Evolutionary conservation across 2,888 invertebrate genomes (phyloP), one percentile per base, ranked within the genome.

Genomic region (Tortrix viridana): DNA sequence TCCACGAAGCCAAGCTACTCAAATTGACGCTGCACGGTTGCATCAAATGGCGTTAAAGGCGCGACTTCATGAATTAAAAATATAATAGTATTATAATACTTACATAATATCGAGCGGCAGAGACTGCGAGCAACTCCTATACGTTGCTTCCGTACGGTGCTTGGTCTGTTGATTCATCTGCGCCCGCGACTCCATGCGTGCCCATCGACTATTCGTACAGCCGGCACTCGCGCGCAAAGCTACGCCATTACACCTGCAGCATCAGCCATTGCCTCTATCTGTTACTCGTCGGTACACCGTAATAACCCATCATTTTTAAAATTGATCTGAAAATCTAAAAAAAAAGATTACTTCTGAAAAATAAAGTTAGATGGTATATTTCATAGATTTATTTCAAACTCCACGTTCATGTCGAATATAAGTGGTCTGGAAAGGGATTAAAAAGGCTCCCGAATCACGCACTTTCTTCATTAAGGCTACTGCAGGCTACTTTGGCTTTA

Each of bases 61-160:
- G 12, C 32, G 38, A 18, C 37, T 32, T 44, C 50, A 23, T 26
- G 41, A 14, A 41, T 18, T 43, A 43, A 18, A 32, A 32, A 12
- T 12, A 0, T 12, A 3, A 32, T 32, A 32, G 3, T 32, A 0
- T 12, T 2, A 2, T 38, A 38, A 46, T 74, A 88, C 92, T 92
- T 74, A 92, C 92, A 92, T 86, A 88, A 92, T 92, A 71, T 92
- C 92, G 70, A 92, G 89, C 57, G 92, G 92, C 73, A 92, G 72
- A 44, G 89, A 87, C 75, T 92, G 92, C 68, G 92, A 89, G 76
- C 92, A 92, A 80, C 88, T 92, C 73, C 84, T 87, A 72, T 92
- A 92, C 62, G 83, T 80, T 70, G 87, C 84, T 75, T 89, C 90
- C 7, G 82, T 79, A 74, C 89, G 84, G 58, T 88, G 84, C 73